phyloP scores from a whole-genome alignment of 2,888 invertebrate species.

The Vesta saturnalis region DNA sequence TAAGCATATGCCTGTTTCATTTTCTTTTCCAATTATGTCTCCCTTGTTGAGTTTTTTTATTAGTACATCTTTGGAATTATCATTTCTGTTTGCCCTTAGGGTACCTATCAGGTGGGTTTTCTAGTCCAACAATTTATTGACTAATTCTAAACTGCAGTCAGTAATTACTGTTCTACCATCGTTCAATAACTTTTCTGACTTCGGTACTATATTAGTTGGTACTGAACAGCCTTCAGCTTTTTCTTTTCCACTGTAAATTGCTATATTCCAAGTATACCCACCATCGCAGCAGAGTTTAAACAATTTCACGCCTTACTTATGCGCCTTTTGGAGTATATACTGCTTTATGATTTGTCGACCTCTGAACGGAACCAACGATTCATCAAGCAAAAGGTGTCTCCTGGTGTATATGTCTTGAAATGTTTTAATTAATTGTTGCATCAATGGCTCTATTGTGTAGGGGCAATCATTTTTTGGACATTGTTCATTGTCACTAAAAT shows the following conservation, averaged over 20 bases:
- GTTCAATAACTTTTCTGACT: constrained; percentile 33
- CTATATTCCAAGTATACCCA: constrained; percentile 9
- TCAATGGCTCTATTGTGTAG: neutral
- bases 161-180: constrained; percentile 41
- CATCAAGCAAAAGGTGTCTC: too few species aligned
- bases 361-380: neutral
- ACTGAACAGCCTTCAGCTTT: neutral
- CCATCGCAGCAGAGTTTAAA: neutral
- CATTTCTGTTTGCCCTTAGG: too few species aligned
- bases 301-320: neutral
- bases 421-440: neutral
- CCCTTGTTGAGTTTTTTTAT: too few species aligned
- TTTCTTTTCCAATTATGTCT: too few species aligned
- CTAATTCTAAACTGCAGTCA: neutral
- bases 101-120: too few species aligned
- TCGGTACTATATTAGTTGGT: constrained; percentile 31
- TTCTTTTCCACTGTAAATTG: neutral
- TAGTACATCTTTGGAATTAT: too few species aligned
- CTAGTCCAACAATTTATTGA: too few species aligned
- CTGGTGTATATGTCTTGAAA: neutral
- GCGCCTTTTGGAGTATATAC: neutral
- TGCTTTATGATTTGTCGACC: constrained; percentile 2
- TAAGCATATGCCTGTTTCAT: neutral
- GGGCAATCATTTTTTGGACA: neutral
- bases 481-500: neutral